phyloP scores from a whole-genome alignment of 1,140 invertebrate genomes.

The Ectropis grisescens region DNA sequence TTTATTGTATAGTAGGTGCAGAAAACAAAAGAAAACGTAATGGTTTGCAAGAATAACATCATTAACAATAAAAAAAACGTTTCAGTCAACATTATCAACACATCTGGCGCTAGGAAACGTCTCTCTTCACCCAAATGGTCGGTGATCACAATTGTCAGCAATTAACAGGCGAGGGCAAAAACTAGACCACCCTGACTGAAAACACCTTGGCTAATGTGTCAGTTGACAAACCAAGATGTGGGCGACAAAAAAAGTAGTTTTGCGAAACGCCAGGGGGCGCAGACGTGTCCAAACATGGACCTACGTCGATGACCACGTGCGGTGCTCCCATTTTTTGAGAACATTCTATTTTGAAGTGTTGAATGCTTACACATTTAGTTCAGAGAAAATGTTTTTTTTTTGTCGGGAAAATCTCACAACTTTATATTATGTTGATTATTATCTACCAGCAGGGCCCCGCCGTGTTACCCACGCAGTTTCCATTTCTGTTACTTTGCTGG shows the following conservation, averaged over 20 bases:
- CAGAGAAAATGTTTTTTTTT: too few relatives aligned
- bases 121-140: constrained; percentile 45
- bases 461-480: too few relatives aligned
- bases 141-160: constrained; percentile 62
- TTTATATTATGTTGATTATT: too few relatives aligned
- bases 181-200: constrained; percentile 44
- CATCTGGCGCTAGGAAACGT: constrained; percentile 53
- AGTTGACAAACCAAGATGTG: constrained; percentile 45
- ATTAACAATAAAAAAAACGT: too few relatives aligned
- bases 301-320: constrained; percentile 26
- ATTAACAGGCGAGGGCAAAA: constrained; percentile 54
- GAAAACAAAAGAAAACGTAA: too few relatives aligned
- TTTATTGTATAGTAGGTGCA: too few relatives aligned
- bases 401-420: too few relatives aligned
- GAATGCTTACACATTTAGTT: too few relatives aligned
- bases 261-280: constrained; percentile 44
- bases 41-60: too few relatives aligned
- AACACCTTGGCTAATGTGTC: constrained; percentile 63
- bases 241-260: constrained; percentile 30
- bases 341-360: constrained; percentile 8
- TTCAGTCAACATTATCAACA: constrained; percentile 21
- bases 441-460: too few relatives aligned
- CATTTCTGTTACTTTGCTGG: too few relatives aligned
- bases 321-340: constrained; percentile 11
- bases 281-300: constrained; percentile 48